These are phyloP conservation scores for Netelia inedita DNA, from an alignment of 2,888 invertebrate species.

Conservation along the genomic window DNA sequence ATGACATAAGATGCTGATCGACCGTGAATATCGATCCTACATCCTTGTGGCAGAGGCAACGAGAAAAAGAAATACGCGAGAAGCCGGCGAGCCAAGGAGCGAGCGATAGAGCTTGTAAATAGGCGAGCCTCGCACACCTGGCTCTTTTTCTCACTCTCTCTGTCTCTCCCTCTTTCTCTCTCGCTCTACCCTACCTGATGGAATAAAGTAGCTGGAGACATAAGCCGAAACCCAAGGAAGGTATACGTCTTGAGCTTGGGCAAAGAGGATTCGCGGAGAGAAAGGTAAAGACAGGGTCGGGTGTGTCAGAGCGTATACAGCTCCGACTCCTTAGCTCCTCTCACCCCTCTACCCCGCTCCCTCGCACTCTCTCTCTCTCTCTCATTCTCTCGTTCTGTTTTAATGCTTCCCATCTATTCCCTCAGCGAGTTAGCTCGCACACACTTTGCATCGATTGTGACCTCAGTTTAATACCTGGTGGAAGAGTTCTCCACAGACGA, in stretches of 20 bases:
- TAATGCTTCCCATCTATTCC: conserved; percentile 13
- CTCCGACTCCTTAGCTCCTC: conserved; percentile 4
- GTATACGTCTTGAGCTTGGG: conserved; percentile 40
- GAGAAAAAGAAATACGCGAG: conserved; percentile 39
- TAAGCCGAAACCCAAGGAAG: conserved; percentile 66
- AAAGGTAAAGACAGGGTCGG: conserved; percentile 48
- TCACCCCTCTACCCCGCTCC: conserved; percentile 1
- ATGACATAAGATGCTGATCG: conserved; percentile 6
- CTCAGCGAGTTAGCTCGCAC: conserved; percentile 27
- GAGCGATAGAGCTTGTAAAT: conserved; percentile 36
- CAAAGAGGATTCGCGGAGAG: conserved; percentile 57
- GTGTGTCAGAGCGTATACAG: conserved; percentile 22
- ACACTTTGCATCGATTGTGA: conserved; percentile 19
- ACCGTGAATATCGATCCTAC: conserved; percentile 27
- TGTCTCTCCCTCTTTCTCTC: too few relatives aligned
- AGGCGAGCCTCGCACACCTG: conserved; percentile 55
- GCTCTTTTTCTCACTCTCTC: conserved; percentile 10
- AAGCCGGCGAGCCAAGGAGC: conserved; percentile 15
- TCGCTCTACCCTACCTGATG: conserved; percentile 23
- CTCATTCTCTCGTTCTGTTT: conserved; percentile 9
- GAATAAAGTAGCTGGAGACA: conserved; percentile 57
- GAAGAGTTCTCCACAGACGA: conserved; percentile 30
- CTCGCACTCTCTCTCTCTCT: conserved; percentile 7
- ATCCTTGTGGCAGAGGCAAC: conserved; percentile 42
- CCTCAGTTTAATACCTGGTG: conserved; percentile 14